Evolutionary conservation across 2,797 vertebrate genomes (phyloP), one percentile per base, ranked within the genome.

Genomic region (Cirrhinus mrigala): DNA sequence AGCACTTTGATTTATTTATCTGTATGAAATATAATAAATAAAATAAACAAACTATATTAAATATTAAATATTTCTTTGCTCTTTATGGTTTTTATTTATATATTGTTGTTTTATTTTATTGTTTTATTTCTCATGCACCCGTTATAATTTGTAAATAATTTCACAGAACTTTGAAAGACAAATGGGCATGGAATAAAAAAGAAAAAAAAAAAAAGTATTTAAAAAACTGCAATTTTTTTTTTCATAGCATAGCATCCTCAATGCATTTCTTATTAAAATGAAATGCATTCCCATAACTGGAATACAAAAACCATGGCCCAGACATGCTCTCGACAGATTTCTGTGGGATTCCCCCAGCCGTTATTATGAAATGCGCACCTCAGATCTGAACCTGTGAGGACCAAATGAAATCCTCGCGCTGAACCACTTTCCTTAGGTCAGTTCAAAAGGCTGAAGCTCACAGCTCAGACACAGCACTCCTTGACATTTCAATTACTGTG

Each of bases 381-480:
- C 68, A 22, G 66, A 40, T 0, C 18, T 22, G 18, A 69, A 66
- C 7, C 40, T 44, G 8, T 8, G 40, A 44, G 40, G 7, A 44
- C 37, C 37, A 60, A 24, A 24, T 4, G 15, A 64, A 64, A 64
- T 29, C 24, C 24, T 64, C 2, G 16, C 77, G 48, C n/a, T n/a
- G 22, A 46, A 78, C 3, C 60, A 79, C n/a, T 68, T 81, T 40
- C 50, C 44, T 18, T 54, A 81, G 29, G 79, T 81, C 64, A 81
- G 40, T 79, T 27, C 50, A 46, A 84, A 84, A 82, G 73, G 87
- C 27, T 66, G 15, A 66, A 33, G 7, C 62, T 62, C 58, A 62
- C 58, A 62, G 90, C 93, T 93, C 93, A 93, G 91, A 92, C 92
- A 91, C 87, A 88, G 91, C 89, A 87, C 29, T 64, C 62, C 44